A percentile compares a stretch with the other conserved stretches of the same genome.
Evolutionary conservation across 1,140 invertebrate genomes (phyloP).

Genomic region (Drosophila pseudoobscura): DNA sequence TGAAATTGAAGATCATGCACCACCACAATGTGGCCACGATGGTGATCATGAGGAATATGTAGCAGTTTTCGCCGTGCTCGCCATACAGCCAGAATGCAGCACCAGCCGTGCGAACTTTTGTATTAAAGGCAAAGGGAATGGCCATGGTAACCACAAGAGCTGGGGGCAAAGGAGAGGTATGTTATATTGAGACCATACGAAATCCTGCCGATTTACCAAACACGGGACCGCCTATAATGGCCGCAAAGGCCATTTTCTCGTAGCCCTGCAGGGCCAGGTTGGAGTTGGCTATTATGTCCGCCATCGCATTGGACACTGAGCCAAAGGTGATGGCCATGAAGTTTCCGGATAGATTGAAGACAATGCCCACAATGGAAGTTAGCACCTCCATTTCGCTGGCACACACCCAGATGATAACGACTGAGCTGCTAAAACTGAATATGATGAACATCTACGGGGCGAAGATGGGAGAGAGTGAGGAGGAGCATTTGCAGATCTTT

Average conservation of each 20-base stretch:
- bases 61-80: constrained; percentile 28
- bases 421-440: constrained; percentile 23
- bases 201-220: constrained; percentile 8
- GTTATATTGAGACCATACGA: too few species aligned
- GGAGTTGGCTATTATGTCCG: constrained; percentile 49
- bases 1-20: constrained; percentile 39
- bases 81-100: constrained; percentile 34
- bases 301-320: constrained; percentile 19
- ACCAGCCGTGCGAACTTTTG: neutral
- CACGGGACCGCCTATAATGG: constrained; percentile 38
- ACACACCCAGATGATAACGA: constrained; percentile 34
- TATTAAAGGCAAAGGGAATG: constrained; percentile 41
- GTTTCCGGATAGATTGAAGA: constrained; percentile 34
- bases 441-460: constrained; percentile 32
- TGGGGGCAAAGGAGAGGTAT: neutral
- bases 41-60: constrained; percentile 43
- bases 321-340: constrained; percentile 47
- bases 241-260: constrained; percentile 60
- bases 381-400: constrained; percentile 51
- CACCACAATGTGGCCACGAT: constrained; percentile 29
- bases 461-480: neutral
- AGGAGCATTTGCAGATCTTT: neutral
- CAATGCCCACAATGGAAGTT: constrained; percentile 34
- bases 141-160: constrained; percentile 41
- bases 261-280: constrained; percentile 51